Evolutionary conservation across 2,113 vertebrate species (phyloP).

Genomic region (Puffinus mauretanicus): DNA sequence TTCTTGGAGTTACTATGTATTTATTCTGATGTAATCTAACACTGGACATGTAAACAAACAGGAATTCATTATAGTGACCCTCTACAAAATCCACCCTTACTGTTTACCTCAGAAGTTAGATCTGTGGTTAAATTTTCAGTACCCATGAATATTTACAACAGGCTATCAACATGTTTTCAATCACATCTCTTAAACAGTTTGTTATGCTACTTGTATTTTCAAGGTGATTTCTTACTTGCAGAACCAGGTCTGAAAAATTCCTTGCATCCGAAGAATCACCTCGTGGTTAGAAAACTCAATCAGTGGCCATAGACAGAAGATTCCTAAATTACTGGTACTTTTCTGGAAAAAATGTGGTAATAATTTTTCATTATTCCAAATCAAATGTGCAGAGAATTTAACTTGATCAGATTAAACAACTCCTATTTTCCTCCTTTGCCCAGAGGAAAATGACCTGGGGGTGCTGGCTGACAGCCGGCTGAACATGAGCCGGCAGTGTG

Average conservation of each 20-base stretch:
- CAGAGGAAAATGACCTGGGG: no score
- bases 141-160: conserved; percentile 6
- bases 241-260: neutral
- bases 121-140: conserved; percentile 3
- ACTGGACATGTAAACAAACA: neutral
- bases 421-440: no score
- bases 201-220: neutral
- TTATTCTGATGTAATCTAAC: neutral
- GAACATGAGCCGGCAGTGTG: no score
- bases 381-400: neutral
- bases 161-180: neutral
- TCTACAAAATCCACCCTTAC: neutral
- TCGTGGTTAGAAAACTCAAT: neutral
- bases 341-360: neutral
- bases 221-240: conserved; percentile 17
- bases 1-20: neutral
- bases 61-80: neutral
- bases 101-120: neutral
- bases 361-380: neutral
- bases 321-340: neutral
- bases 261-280: neutral
- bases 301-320: neutral
- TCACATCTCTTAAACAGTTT: neutral
- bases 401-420: neutral
- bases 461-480: no score